Evolutionary conservation across 2,113 vertebrate species (phyloP).

Genomic region (Aptenodytes patagonicus): DNA sequence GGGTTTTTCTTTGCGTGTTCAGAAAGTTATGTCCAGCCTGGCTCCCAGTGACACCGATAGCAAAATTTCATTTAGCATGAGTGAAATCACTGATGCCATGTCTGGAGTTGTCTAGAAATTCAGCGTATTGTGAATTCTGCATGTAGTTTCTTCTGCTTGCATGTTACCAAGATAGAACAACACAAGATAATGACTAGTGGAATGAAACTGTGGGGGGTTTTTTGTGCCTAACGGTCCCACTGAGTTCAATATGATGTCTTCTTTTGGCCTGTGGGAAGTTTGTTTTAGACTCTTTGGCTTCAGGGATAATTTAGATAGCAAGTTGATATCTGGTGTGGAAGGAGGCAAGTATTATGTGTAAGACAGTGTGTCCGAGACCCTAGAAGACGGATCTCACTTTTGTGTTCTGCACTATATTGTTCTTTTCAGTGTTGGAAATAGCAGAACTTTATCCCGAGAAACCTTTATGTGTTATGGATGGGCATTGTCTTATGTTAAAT

Average conservation of each 20-base stretch:
- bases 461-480: too few species aligned
- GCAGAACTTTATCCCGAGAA: too few species aligned
- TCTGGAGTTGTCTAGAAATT: neutral
- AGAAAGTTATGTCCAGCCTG: neutral
- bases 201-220: neutral
- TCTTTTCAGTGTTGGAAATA: neutral
- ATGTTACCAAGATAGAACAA: rapidly evolving
- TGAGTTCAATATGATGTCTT: rapidly evolving
- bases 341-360: too few species aligned
- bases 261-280: neutral
- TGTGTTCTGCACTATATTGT: rapidly evolving
- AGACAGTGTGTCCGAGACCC: rapidly evolving
- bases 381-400: too few species aligned
- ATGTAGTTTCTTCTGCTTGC: neutral
- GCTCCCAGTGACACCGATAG: rapidly evolving
- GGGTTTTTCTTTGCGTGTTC: neutral
- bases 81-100: neutral
- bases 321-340: neutral
- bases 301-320: neutral
- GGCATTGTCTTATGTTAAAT: neutral
- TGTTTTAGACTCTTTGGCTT: neutral
- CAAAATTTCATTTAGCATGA: neutral
- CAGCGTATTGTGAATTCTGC: neutral
- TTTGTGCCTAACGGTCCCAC: neutral
- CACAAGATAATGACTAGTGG: neutral